Evolutionary conservation across 2,113 vertebrate species (phyloP).

Genomic region (Xyrauchen texanus): DNA sequence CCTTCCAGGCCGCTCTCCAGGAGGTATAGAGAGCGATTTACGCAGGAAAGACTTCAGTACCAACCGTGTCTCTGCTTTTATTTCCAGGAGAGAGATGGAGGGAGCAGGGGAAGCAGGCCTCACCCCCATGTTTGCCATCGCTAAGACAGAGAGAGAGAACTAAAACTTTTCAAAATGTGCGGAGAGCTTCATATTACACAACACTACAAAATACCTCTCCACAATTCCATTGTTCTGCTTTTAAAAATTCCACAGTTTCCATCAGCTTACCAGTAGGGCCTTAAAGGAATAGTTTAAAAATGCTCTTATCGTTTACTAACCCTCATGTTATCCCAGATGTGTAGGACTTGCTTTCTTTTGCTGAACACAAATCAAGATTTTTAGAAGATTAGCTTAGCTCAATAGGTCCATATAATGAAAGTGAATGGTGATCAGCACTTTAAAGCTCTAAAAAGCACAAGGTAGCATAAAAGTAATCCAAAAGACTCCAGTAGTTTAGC

Average conservation of each 20-base stretch:
- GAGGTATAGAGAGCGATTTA: slow-evolving; percentile 52
- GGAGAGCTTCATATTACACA: neutral
- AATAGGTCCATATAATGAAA: too few species aligned
- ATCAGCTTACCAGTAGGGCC: neutral
- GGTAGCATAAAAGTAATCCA: too few species aligned
- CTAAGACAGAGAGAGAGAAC: slow-evolving; percentile 32
- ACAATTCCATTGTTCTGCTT: too few species aligned
- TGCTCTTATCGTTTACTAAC: too few species aligned
- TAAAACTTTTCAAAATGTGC: neutral
- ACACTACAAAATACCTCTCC: neutral
- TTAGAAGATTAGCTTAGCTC: too few species aligned
- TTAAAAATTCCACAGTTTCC: too few species aligned
- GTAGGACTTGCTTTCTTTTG: too few species aligned
- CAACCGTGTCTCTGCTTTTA: slow-evolving; percentile 68
- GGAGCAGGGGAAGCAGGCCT: slow-evolving; percentile 44
- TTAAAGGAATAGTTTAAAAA: neutral
- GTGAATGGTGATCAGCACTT: too few species aligned
- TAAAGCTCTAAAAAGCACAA: too few species aligned
- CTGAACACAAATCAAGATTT: too few species aligned
- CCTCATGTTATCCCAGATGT: too few species aligned
- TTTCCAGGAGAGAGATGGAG: slow-evolving; percentile 68
- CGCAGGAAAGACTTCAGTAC: slow-evolving; percentile 74
- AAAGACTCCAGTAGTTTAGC: too few species aligned
- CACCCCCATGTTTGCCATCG: slow-evolving; percentile 58
- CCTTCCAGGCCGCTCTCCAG: slow-evolving; percentile 61